Conservation (phyloP, 2,797 vertebrate genomes). For the Argya squamiceps region DNA sequence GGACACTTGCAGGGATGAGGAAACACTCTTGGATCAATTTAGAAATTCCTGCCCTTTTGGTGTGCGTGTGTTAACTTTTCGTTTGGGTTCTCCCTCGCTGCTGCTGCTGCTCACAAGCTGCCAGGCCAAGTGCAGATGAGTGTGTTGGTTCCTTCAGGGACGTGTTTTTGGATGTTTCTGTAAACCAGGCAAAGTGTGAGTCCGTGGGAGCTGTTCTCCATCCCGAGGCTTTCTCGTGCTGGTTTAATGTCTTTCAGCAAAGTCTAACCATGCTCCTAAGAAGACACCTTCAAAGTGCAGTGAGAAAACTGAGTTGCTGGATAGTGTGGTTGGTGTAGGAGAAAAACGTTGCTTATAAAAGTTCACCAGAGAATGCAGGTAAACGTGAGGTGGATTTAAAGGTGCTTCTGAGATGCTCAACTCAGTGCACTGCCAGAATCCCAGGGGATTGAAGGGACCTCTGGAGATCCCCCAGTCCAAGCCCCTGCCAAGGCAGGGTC, state of each 20-base stretch:
- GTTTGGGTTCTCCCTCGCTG: neutral
- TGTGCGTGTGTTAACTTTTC: neutral
- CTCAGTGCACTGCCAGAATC: rapidly evolving
- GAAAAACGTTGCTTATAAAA: neutral
- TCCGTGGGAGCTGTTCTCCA: conserved; percentile 14
- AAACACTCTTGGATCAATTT: neutral
- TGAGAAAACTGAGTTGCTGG: neutral
- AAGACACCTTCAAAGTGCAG: neutral
- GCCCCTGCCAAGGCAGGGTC: neutral
- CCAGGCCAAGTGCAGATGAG: neutral
- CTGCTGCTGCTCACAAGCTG: conserved; percentile 28
- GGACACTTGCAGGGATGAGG: neutral
- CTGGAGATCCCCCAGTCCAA: neutral
- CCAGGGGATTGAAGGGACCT: neutral
- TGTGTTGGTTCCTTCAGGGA: neutral
- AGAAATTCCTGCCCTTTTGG: neutral
- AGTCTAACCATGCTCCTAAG: neutral
- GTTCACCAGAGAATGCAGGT: neutral
- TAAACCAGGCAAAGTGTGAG: neutral
- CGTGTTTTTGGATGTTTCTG: neutral
- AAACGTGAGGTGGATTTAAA: neutral
- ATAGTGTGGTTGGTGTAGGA: neutral
- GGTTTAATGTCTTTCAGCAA: neutral
- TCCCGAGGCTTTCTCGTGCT: neutral
- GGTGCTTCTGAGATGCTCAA: neutral